These are phyloP conservation scores for Cryptophagus acutangulus DNA, from an alignment of 2,888 invertebrate genomes.

Conservation along the genomic window DNA sequence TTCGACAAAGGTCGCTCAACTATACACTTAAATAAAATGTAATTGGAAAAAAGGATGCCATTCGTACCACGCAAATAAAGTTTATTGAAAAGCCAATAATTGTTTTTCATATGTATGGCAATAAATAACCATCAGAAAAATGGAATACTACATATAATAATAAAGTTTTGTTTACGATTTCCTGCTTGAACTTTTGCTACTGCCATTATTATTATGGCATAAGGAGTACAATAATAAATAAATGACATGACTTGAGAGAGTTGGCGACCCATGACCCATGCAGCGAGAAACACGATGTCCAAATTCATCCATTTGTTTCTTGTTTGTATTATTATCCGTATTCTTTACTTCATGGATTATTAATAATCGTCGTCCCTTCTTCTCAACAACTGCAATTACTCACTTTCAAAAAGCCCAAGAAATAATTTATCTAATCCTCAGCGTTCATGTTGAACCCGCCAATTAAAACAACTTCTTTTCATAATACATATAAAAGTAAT, in stretches of 20 bases:
- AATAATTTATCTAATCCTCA: constrained; percentile 13
- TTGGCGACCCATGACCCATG: constrained; percentile 20
- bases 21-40: too few relatives aligned
- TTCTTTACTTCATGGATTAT: constrained; percentile 26
- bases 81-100: too few relatives aligned
- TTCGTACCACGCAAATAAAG: too few relatives aligned
- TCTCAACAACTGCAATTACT: constrained; percentile 17
- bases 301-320: constrained; percentile 19
- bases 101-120: too few relatives aligned
- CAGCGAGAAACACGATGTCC: constrained; percentile 25
- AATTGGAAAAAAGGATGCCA: too few relatives aligned
- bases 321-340: constrained; percentile 17
- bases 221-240: constrained; percentile 12
- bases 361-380: constrained; percentile 25
- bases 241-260: constrained; percentile 16
- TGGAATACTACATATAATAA: too few relatives aligned
- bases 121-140: too few relatives aligned
- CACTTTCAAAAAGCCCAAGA: constrained; percentile 12
- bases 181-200: constrained; percentile 8
- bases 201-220: constrained; percentile 4
- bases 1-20: too few relatives aligned
- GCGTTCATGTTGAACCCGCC: too few relatives aligned
- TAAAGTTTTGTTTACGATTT: too few relatives aligned
- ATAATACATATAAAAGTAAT: too few relatives aligned
- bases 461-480: too few relatives aligned